Percentiles rank a stretch among this genome's conserved stretches.
These are phyloP conservation scores for Mantis religiosa DNA, from an alignment of 2,888 invertebrate genomes.

Conservation along the genomic window DNA sequence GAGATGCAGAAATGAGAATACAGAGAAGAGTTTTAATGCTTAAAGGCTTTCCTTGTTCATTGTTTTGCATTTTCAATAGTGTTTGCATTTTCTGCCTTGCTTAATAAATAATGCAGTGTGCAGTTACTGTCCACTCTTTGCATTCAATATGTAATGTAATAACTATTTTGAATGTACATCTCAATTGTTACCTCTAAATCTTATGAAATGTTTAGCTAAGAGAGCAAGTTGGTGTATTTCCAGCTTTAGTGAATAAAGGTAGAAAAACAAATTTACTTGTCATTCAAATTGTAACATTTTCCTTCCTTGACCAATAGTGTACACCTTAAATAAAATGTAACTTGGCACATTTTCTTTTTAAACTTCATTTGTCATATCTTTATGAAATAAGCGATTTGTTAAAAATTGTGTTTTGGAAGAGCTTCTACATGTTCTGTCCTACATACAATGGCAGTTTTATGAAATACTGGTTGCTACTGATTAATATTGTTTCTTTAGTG, in stretches of 20 bases:
- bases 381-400: no score
- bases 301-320: no score
- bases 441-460: no score
- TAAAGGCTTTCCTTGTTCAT: constrained; percentile 11
- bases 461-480: no score
- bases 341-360: no score
- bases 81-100: not conserved
- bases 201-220: constrained; percentile 14
- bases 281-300: not conserved
- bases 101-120: not conserved
- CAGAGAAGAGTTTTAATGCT: not conserved
- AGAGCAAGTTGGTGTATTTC: constrained; percentile 1
- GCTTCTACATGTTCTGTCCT: no score
- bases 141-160: not conserved
- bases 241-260: constrained; percentile 9
- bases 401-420: no score
- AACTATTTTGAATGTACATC: constrained; percentile 16
- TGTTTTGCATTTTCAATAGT: not conserved
- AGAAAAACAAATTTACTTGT: not conserved
- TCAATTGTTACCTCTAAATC: constrained; percentile 11
- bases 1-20: not conserved
- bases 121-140: not conserved
- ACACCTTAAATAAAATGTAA: no score
- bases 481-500: no score
- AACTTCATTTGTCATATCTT: no score